Conservation (phyloP, 2,888 invertebrate species). For the Muscina levida region DNA sequence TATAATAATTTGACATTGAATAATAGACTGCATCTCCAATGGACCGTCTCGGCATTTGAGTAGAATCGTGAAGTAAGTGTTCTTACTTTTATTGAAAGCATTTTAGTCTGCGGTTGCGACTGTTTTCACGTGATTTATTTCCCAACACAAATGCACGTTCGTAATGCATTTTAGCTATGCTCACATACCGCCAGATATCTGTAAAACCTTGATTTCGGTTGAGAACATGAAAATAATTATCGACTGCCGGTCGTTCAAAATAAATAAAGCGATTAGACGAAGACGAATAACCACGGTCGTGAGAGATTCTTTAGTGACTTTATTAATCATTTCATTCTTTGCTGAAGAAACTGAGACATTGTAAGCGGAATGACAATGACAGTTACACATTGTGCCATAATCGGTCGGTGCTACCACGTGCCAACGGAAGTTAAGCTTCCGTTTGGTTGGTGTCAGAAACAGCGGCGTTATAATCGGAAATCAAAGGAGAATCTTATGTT, state of each 20-base stretch:
- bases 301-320: background rate
- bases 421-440: conserved; percentile 48
- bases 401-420: conserved; percentile 17
- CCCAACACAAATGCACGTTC: conserved; percentile 68
- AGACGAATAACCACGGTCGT: background rate
- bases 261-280: background rate
- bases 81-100: conserved; percentile 32
- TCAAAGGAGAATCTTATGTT: background rate
- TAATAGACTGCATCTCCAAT: conserved; percentile 41
- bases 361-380: conserved; percentile 9
- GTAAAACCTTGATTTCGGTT: background rate
- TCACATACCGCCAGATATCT: conserved; percentile 48
- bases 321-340: background rate
- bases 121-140: conserved; percentile 68
- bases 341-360: conserved; percentile 8
- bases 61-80: background rate
- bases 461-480: conserved; percentile 5
- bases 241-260: background rate
- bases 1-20: conserved; percentile 61
- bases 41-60: background rate
- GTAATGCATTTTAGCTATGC: conserved; percentile 69
- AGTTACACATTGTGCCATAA: background rate
- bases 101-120: conserved; percentile 49
- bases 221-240: background rate
- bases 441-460: background rate